A percentile compares a stretch with the other conserved stretches of the same genome.
Evolutionary conservation across 1,140 invertebrate species (phyloP).

Genomic region (Coenobita brevimanus): DNA sequence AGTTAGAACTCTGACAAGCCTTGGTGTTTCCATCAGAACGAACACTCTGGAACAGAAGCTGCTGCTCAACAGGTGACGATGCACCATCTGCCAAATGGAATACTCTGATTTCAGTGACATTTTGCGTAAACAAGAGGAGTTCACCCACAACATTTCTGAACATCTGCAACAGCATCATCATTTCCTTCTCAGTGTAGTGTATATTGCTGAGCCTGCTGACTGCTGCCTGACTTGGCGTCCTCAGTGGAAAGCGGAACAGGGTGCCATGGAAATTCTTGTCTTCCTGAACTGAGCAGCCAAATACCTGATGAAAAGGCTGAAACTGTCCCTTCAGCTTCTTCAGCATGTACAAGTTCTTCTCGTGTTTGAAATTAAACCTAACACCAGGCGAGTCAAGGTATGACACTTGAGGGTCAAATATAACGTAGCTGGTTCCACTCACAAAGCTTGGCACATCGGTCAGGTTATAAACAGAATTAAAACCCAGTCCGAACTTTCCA

Average conservation of each 20-base stretch:
- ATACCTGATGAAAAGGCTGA: conserved; percentile 26
- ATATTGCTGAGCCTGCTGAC: conserved; percentile 23
- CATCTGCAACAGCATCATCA: conserved; percentile 36
- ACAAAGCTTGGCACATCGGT: conserved; percentile 42
- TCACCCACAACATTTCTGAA: conserved; percentile 31
- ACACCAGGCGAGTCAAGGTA: conserved; percentile 7
- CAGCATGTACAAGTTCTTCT: conserved; percentile 29
- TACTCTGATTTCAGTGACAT: conserved; percentile 31
- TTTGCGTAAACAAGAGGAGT: conserved; percentile 38
- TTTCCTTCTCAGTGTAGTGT: conserved; percentile 5
- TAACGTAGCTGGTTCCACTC: conserved; percentile 42
- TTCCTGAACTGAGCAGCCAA: conserved; percentile 32
- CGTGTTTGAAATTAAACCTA: conserved; percentile 19
- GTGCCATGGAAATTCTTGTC: background rate
- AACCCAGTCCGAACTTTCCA: conserved; percentile 46
- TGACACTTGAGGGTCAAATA: conserved; percentile 47
- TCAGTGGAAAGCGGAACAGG: conserved; percentile 38
- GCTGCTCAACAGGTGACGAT: conserved; percentile 4
- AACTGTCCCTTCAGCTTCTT: conserved; percentile 26
- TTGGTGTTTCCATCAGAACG: background rate
- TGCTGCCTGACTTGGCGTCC: conserved; percentile 11
- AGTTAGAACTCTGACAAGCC: too few species aligned
- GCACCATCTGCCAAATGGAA: conserved; percentile 3
- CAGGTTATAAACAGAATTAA: conserved; percentile 45
- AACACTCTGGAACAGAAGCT: background rate